phyloP scores from a whole-genome alignment of 1,140 invertebrate species.

The honey bee (Apis mellifera) region Amel_HAv3.1 CM009943.2:2996001-2996500 shows the following conservation, averaged over 20 bases:
- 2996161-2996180: too few species aligned
- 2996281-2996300: constrained; percentile 57
- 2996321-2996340: constrained; percentile 41
- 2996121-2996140: too few species aligned
- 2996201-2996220: too few species aligned
- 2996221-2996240: too few species aligned
- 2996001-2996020: constrained; percentile 20
- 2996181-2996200: too few species aligned
- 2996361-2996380: constrained; percentile 26
- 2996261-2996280: constrained; percentile 57
- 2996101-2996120: too few species aligned
- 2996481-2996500: background rate
- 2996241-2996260: constrained; percentile 10
- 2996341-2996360: constrained; percentile 27
- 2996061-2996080: background rate
- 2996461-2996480: background rate
- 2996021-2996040: constrained; percentile 52
- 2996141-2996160: too few species aligned
- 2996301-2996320: constrained; percentile 28
- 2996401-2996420: constrained; percentile 73
- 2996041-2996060: constrained; percentile 24
- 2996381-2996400: constrained; percentile 55
- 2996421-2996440: constrained; percentile 59
- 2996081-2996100: too few species aligned
- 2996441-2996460: background rate